Base-by-base conservation (phyloP, 2,113 vertebrate genomes). In the Marcusenius ussheri region DNA sequence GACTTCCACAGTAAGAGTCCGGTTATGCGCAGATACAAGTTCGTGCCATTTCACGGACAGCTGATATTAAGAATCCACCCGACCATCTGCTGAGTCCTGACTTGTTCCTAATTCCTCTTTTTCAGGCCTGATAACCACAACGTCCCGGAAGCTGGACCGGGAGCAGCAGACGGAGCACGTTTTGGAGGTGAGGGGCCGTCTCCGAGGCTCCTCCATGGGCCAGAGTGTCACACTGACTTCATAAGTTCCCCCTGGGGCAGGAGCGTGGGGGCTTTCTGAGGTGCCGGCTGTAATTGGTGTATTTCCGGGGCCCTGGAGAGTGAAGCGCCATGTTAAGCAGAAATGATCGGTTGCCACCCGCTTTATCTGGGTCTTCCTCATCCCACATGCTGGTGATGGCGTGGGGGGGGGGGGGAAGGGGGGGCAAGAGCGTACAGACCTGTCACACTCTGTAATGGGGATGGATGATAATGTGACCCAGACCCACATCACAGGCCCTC, bases 131-230 rank as follows among this genome's bases (percentile, higher is more conserved):
- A 97, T 97, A 93, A 96, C 95, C 86, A 97, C 96, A 66, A 97
- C 97, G 0, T 96, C 96, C 90, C 95, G 97, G 92, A 97, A 97
- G 94, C 47, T 97, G 94, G 97, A 97, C 92, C 95, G 97, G 8
- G 97, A 97, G 58, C 96, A 97, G 93, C 97, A 97, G 92, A 95
- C 96, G 50, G 97, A 97, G 83, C 97, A 97, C 92, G 97, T 97
- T 93, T 93, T 97, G 49, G 97, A 97, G 96, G 97, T 97, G 95
- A 95, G 94, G 27, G 39, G 53, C 17, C 15, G 13, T 53, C 35
- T 45, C 49, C 49, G 10, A 51, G 24, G 80, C 7, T 51, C 87
- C 1, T 42, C 4, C 24, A 5, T n/a, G 7, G 56, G 31, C 51
- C 17, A n/a, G 39, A 58, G 53, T 24, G 27, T n/a, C 7, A 45